Evolutionary conservation across 2,888 invertebrate species (phyloP), one percentile per base, ranked within the genome.

Genomic region (Drosophila nr. medialis): DNA sequence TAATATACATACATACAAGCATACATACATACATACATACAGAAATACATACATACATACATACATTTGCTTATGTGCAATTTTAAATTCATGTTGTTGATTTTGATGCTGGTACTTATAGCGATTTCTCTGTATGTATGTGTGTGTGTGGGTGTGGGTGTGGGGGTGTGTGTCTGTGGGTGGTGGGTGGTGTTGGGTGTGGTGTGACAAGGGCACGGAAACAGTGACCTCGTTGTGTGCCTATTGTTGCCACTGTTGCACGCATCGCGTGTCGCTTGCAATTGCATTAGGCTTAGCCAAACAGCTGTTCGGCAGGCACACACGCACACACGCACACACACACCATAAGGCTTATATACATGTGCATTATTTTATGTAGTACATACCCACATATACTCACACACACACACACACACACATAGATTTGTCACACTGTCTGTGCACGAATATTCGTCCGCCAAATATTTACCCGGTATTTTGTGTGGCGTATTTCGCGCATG

Each of bases 401-500:
- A 38, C 34, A 56, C 42, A 60, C 49, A 38, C 34, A 56, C 42
- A 60, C 60, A 29, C 29, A 29, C 27, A 32, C 27, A 58, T 32
- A 60, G 32, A 65, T 50, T 13, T 13, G 36, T 18, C 50, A 30
- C 29, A 49, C 27, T 29, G 50, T 50, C 29, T 30, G 11, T 51
- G 45, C 45, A 34, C 29, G 40, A 29, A 36, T n/a, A 21, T n/a
- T 34, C 34, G 42, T 38, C 48, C 42, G 62, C 55, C 55, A 70
- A 70, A 51, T 69, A 42, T 63, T 70, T 63, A 29, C 69, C 70
- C 42, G 36, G 63, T 38, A 48, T 61, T 68, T 38, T 62, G 27
- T 13, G 34, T 30, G 21, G 13, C 40, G n/a, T 40, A 4, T 50
- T 55, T 45, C 32, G 32, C 70, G 70, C 70, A 70, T 71, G 70